A percentile compares a stretch with the other conserved stretches of the same genome.
phyloP scores from a whole-genome alignment of 2,113 vertebrate genomes.

The Sapajus apella region DNA sequence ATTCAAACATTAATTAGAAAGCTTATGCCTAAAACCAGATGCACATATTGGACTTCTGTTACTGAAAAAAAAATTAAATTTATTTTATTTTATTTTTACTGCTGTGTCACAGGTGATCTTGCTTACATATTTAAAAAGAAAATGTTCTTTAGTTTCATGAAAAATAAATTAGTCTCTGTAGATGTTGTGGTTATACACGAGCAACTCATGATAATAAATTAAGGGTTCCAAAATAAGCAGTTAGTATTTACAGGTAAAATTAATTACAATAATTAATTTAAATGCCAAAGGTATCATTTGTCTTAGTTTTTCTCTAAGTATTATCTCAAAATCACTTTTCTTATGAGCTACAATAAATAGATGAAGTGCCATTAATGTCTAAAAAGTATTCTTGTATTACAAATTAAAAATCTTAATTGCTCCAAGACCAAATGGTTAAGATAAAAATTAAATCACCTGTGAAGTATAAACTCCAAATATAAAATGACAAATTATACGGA shows the following conservation, averaged over 20 bases:
- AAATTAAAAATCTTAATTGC: background rate
- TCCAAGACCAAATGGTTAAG: background rate
- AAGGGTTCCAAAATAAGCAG: conserved; percentile 55
- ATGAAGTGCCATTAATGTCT: background rate
- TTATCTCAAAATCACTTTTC: background rate
- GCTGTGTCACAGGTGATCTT: background rate
- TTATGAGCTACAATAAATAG: background rate
- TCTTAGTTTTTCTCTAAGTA: background rate
- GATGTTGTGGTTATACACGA: conserved; percentile 47
- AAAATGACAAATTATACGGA: background rate
- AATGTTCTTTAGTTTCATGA: background rate
- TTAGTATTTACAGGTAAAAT: conserved; percentile 13
- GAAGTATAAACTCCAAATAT: background rate
- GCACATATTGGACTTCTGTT: background rate
- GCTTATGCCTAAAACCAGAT: background rate
- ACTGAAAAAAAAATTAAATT: conserved; percentile 49
- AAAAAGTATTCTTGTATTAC: background rate
- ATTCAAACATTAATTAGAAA: background rate
- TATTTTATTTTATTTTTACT: background rate
- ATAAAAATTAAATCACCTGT: background rate
- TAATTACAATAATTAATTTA: conserved; percentile 44
- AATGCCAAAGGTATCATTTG: conserved; percentile 20
- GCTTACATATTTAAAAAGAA: conserved; percentile 21
- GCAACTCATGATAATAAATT: background rate
- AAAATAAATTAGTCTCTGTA: conserved; percentile 52